Conservation (phyloP, 2,888 invertebrate species). For the Lasioglossum villosulum region DNA sequence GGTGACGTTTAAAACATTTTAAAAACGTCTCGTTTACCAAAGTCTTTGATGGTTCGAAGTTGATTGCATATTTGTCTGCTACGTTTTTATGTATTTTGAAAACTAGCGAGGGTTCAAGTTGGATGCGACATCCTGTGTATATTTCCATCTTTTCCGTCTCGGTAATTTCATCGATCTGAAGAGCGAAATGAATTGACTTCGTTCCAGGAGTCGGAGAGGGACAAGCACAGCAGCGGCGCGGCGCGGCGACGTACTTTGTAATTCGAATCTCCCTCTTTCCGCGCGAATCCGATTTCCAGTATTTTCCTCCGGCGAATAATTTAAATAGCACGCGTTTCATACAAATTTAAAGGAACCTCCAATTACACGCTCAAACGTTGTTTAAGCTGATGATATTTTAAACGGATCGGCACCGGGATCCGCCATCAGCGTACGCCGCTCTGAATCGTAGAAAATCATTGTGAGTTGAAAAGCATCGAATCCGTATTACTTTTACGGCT, state of each 20-base stretch:
- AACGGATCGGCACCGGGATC: neutral
- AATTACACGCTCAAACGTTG: conserved; percentile 16
- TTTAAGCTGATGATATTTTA: neutral
- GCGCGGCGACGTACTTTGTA: neutral
- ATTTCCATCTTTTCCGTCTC: neutral
- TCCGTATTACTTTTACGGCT: neutral
- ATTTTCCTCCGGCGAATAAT: conserved; percentile 1
- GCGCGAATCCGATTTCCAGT: conserved; percentile 23
- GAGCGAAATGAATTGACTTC: conserved; percentile 7
- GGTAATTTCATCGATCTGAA: neutral
- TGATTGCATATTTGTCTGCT: too few species aligned
- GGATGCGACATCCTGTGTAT: neutral
- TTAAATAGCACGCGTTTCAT: conserved; percentile 15
- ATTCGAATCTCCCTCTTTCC: neutral
- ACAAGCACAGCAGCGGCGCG: neutral
- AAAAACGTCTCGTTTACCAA: too few species aligned
- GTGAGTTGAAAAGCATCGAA: neutral
- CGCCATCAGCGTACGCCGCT: neutral
- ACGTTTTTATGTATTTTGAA: neutral
- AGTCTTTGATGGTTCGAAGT: too few species aligned
- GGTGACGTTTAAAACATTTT: too few species aligned
- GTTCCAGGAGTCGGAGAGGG: neutral
- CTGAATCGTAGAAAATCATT: conserved; percentile 11
- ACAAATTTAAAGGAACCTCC: conserved; percentile 13
- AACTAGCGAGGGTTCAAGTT: neutral